A percentile compares a stretch with the other conserved stretches of the same genome.
Evolutionary conservation across 2,113 vertebrate species (phyloP).

Genomic region (Corythaixoides concolor): DNA sequence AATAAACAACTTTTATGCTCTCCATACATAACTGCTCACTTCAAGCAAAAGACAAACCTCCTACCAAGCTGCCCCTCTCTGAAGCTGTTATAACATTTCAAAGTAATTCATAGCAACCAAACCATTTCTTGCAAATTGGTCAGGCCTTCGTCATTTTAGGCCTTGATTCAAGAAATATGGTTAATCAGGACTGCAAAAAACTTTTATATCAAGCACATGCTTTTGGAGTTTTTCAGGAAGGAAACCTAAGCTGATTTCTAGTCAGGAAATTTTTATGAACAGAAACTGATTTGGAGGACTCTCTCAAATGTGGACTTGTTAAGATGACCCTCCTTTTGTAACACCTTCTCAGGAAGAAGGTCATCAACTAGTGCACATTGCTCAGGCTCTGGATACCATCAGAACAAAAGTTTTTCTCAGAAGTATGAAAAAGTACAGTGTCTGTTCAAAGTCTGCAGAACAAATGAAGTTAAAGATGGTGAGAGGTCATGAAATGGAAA

Average conservation of each 20-base stretch:
- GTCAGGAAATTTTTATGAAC: not conserved
- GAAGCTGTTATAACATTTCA: not conserved
- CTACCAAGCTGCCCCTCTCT: not conserved
- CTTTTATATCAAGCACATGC: not conserved
- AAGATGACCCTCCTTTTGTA: not conserved
- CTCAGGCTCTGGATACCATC: not conserved
- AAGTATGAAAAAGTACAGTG: not conserved
- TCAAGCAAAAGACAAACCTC: not conserved
- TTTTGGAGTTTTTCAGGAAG: not conserved
- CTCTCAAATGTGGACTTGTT: not conserved
- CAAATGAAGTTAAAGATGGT: not conserved
- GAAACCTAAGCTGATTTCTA: not conserved
- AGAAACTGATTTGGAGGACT: not conserved
- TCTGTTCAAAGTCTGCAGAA: not conserved
- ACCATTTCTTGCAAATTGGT: not conserved
- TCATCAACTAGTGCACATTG: not conserved
- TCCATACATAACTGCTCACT: not conserved
- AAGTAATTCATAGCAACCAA: not conserved
- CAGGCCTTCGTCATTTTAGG: not conserved
- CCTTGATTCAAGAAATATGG: not conserved
- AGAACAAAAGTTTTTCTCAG: not conserved
- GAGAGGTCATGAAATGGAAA: not conserved
- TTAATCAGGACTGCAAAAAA: not conserved
- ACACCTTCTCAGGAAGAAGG: not conserved
- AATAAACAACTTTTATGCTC: not conserved